Evolutionary conservation across 2,797 vertebrate species (phyloP), one percentile per base, ranked within the genome.

Genomic region (Pseudomugil gertrudae): DNA sequence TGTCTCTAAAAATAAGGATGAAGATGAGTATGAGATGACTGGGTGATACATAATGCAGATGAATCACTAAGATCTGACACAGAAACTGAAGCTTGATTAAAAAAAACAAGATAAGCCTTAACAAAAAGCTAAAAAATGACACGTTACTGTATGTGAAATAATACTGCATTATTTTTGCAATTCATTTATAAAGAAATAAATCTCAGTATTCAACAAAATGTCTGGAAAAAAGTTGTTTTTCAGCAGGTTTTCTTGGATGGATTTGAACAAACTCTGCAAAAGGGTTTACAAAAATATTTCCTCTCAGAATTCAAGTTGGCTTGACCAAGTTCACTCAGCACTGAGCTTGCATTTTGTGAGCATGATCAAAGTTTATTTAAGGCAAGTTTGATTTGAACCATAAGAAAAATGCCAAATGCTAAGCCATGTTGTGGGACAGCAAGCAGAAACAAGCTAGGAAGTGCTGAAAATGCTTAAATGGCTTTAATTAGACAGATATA

Each of bases 401-500:
- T 30, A 63, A 51, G 21, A 79, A 81, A 63, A 76, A 40, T 43
- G 61, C 40, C 47, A 63, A 73, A 59, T 52, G 35, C 43, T 21
- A 13, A 30, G 13, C 26, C 53, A 75, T 67, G 69, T 48, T 71
- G 71, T 77, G 48, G 57, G 84, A 65, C 69, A 48, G 65, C 63
- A 54, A 57, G 52, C 62, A 58, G 48, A 72, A 71, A 66, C 9
- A 26, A 40, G 55, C 57, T 15, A 47, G 80, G 82, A 74, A 64
- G 69, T 72, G 74, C 80, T 74, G 73, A 66, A 7, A 29, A 13
- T 50, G 68, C 67, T 85, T 86, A 76, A 86, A 83, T 72, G 72
- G 65, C 57, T 89, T 83, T 80, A 87, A 88, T 85, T 83, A 85
- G 68, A 75, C 80, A 84, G 76, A 91, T 81, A 87, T 81, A 89